Evolutionary conservation across 2,113 vertebrate species (phyloP).

Genomic region (Sakesphorus luctuosus): DNA sequence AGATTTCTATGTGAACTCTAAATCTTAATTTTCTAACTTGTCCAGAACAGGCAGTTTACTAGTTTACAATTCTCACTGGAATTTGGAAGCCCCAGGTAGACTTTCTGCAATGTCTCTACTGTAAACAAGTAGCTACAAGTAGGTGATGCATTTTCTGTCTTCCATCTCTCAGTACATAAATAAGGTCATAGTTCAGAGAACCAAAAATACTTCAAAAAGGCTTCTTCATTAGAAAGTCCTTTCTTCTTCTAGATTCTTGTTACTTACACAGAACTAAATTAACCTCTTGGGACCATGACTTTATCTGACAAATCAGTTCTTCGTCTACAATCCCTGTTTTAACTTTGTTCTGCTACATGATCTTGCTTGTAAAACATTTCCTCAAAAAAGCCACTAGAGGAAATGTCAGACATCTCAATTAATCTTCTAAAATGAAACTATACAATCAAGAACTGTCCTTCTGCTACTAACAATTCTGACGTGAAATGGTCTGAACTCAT

Average conservation of each 20-base stretch:
- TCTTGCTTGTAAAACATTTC: constrained; percentile 1
- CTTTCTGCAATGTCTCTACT: background rate
- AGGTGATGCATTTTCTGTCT: background rate
- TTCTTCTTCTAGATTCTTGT: background rate
- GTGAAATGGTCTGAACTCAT: background rate
- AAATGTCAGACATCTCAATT: background rate
- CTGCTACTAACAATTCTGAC: background rate
- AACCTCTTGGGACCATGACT: background rate
- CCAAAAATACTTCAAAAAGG: background rate
- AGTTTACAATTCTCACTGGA: background rate
- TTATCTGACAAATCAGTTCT: background rate
- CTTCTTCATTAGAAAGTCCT: background rate
- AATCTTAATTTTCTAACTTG: background rate
- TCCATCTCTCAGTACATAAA: background rate
- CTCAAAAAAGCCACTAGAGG: background rate
- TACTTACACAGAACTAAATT: constrained; percentile 3
- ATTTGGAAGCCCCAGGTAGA: background rate
- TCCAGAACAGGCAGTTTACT: background rate
- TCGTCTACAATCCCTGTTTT: background rate
- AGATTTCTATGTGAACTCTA: background rate
- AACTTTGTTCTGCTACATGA: background rate
- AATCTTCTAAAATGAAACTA: background rate
- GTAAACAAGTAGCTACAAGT: background rate
- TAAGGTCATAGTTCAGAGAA: fast-evolving
- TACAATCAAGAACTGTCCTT: background rate